Conservation (phyloP, 2,797 vertebrate species). For the Sebastes steindachneri region DNA sequence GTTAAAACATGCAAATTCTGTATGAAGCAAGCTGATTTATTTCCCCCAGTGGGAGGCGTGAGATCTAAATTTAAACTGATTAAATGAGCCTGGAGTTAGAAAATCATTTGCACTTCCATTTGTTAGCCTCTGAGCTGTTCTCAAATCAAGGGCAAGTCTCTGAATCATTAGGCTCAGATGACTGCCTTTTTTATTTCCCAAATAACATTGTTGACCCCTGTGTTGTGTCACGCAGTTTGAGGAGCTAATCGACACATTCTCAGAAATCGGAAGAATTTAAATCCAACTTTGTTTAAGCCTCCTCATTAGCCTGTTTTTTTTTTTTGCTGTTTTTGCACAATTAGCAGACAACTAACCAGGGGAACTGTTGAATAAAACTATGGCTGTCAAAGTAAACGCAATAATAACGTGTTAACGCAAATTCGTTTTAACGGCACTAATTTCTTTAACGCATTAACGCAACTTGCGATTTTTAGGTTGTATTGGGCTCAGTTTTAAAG, state of each 20-base stretch:
- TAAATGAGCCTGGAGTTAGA: constrained; percentile 74
- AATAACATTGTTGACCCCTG: constrained; percentile 45
- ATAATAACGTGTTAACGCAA: not conserved
- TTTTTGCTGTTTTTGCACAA: not conserved
- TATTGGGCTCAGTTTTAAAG: not conserved
- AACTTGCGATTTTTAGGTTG: no score
- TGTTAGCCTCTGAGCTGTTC: constrained; percentile 73
- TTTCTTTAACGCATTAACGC: not conserved
- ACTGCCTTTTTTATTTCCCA: constrained; percentile 58
- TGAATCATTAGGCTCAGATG: constrained; percentile 68
- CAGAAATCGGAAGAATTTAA: constrained; percentile 14
- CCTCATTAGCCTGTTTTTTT: not conserved
- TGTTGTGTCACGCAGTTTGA: constrained; percentile 16
- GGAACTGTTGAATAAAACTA: not conserved
- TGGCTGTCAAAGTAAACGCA: not conserved
- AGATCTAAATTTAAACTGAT: constrained; percentile 82
- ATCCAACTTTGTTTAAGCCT: constrained; percentile 4
- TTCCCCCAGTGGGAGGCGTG: constrained; percentile 72
- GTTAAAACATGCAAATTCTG: constrained; percentile 71
- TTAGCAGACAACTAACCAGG: not conserved
- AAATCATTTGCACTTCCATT: constrained; percentile 75
- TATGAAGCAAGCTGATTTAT: constrained; percentile 65
- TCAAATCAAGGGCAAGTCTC: constrained; percentile 77
- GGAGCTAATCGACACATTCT: constrained; percentile 22
- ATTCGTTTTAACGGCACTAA: not conserved